These are phyloP conservation scores for Laterallus jamaicensis DNA, from an alignment of 2,113 vertebrate genomes.

Conservation along the genomic window DNA sequence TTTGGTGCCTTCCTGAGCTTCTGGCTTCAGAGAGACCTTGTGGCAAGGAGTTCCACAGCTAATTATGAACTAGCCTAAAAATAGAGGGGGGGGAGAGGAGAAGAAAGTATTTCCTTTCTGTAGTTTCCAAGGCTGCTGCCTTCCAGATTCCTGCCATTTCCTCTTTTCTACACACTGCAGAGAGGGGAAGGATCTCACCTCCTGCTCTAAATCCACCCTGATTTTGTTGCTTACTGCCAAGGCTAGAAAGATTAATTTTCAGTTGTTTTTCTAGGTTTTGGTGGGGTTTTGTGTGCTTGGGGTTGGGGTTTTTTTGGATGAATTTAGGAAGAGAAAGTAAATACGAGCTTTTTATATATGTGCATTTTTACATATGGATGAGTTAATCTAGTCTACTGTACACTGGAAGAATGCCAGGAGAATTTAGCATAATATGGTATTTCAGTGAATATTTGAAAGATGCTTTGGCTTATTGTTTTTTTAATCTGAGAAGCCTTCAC, in stretches of 20 bases:
- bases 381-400: not conserved
- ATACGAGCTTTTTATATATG: not conserved
- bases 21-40: not conserved
- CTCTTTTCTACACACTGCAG: not conserved
- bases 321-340: not conserved
- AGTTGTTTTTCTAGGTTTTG: too few species aligned
- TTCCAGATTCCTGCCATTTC: not conserved
- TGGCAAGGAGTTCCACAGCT: not conserved
- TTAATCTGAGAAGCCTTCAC: not conserved
- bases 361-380: not conserved
- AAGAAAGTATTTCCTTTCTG: not conserved
- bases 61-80: not conserved
- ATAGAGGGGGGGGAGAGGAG: not conserved
- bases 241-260: not conserved
- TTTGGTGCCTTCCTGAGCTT: not conserved
- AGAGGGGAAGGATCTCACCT: not conserved
- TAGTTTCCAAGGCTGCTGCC: not conserved
- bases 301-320: not conserved
- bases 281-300: not conserved
- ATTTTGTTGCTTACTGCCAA: not conserved
- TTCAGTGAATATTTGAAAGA: slow-evolving; percentile 20
- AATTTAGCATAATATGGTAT: not conserved
- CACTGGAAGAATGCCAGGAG: not conserved
- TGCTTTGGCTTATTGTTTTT: not conserved
- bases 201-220: not conserved